Evolutionary conservation across 2,113 vertebrate genomes (phyloP).

Genomic region (Pungitius pungitius): DNA sequence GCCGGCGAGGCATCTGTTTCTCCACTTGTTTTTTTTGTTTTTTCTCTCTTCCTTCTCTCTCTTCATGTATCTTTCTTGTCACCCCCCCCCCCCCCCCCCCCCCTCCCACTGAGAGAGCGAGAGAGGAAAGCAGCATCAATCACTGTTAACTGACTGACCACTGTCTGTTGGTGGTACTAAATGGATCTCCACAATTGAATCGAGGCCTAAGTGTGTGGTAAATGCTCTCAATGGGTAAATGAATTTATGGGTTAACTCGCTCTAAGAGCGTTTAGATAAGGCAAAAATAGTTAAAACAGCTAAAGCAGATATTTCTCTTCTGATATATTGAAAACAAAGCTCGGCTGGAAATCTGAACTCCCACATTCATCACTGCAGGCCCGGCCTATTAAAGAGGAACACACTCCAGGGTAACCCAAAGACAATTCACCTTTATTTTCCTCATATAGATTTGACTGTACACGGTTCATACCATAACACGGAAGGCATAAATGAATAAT

Average conservation of each 20-base stretch:
- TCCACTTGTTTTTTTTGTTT: conserved; percentile 49
- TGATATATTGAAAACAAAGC: conserved; percentile 66
- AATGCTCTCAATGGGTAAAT: conserved; percentile 82
- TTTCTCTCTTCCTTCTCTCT: conserved; percentile 50
- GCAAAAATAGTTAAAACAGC: conserved; percentile 75
- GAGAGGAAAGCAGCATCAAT: conserved; percentile 75
- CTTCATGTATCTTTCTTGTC: conserved; percentile 73
- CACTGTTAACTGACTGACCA: conserved; percentile 80
- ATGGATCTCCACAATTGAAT: conserved; percentile 81
- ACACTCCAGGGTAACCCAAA: conserved; percentile 79
- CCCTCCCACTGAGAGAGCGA: conserved; percentile 31
- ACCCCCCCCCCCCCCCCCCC: conserved; percentile 58
- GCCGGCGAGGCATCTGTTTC: conserved; percentile 65
- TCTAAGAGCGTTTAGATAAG: conserved; percentile 75
- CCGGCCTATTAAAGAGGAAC: conserved; percentile 39
- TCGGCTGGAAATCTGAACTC: conserved; percentile 60
- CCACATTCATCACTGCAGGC: conserved; percentile 44
- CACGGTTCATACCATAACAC: conserved; percentile 91
- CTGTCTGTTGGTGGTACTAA: conserved; percentile 77
- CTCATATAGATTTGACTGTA: conserved; percentile 86
- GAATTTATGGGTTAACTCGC: conserved; percentile 77
- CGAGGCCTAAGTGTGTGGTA: conserved; percentile 82
- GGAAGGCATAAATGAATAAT: conserved; percentile 91
- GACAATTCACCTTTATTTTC: conserved; percentile 90
- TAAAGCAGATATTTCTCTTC: conserved; percentile 65